A percentile compares a stretch with the other conserved stretches of the same genome.
phyloP scores from a whole-genome alignment of 2,888 invertebrate species.

The Eristalis intricaria region DNA sequence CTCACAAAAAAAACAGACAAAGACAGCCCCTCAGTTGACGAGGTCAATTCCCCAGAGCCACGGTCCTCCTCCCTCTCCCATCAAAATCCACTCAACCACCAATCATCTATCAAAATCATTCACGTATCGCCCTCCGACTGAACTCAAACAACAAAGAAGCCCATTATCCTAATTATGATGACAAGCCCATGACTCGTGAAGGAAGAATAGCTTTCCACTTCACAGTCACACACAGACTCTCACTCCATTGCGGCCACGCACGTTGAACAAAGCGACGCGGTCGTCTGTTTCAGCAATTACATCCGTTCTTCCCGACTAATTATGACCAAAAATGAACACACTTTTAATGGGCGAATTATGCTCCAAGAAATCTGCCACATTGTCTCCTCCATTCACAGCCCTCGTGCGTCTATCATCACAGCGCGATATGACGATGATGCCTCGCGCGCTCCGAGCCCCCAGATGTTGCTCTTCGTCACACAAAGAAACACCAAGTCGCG shows the following conservation, averaged over 20 bases:
- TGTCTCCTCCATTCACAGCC: not conserved
- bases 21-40: too few relatives aligned
- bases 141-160: not conserved
- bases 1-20: too few relatives aligned
- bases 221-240: not conserved
- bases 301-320: conserved; percentile 10
- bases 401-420: not conserved
- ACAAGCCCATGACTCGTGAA: not conserved
- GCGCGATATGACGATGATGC: not conserved
- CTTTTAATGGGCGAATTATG: conserved; percentile 38
- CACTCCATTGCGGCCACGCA: not conserved
- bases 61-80: too few relatives aligned
- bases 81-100: not conserved
- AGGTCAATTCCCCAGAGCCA: too few relatives aligned
- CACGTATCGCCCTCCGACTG: not conserved
- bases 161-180: not conserved
- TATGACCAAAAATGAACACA: conserved; percentile 27
- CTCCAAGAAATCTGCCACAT: conserved; percentile 18
- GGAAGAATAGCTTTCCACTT: not conserved
- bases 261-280: not conserved
- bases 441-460: not conserved
- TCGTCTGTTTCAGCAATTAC: conserved; percentile 14
- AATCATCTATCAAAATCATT: not conserved
- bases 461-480: conserved; percentile 6
- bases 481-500: not conserved